Evolutionary conservation across 2,113 vertebrate genomes (phyloP).

Genomic region (Muntiacus muntjak): DNA sequence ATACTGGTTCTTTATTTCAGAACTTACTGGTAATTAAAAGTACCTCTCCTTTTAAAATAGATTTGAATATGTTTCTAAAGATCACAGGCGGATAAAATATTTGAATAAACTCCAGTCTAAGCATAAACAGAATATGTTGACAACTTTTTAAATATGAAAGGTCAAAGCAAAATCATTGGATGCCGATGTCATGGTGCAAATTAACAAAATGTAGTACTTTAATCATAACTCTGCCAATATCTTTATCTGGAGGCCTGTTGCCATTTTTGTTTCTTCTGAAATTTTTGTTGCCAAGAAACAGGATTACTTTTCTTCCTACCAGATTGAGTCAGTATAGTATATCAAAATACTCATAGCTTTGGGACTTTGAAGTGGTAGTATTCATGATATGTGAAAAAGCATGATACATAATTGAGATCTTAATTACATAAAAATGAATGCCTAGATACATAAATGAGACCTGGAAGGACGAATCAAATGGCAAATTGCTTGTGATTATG

Average conservation of each 20-base stretch:
- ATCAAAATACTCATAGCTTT: neutral
- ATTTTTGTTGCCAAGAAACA: neutral
- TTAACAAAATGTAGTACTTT: neutral
- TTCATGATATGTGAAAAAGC: neutral
- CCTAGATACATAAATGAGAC: neutral
- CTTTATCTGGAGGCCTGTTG: neutral
- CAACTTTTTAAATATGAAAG: neutral
- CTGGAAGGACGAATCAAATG: neutral
- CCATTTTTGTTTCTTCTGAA: neutral
- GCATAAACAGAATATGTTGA: neutral
- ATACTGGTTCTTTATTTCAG: neutral
- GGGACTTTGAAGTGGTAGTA: neutral
- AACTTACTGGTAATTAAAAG: neutral
- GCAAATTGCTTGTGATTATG: neutral
- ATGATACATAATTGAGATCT: neutral
- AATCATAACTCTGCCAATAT: neutral
- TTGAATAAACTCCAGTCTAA: neutral
- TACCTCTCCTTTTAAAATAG: neutral
- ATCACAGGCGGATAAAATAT: neutral
- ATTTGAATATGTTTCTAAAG: neutral
- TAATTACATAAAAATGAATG: neutral
- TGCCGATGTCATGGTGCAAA: neutral
- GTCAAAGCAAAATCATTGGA: neutral
- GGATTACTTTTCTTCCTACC: neutral
- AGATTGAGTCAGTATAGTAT: neutral